Percentiles rank a stretch among this genome's conserved stretches.
These are phyloP conservation scores for Drosophila burlai DNA, from an alignment of 1,140 invertebrate species.

Conservation along the genomic window DNA sequence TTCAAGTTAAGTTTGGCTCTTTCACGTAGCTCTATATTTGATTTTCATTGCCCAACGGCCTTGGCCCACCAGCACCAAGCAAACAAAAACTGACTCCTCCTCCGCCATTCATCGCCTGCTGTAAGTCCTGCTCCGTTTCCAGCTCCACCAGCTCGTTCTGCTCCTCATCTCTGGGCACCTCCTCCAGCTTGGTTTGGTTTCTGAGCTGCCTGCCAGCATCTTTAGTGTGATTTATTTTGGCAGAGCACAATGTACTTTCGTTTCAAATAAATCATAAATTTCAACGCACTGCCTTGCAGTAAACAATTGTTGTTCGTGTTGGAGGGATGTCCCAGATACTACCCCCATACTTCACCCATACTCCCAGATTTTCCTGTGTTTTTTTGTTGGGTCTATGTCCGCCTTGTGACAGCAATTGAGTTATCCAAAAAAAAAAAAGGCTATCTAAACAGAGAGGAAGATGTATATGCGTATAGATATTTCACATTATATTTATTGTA, in stretches of 20 bases:
- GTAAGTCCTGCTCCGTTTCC: conserved; percentile 2
- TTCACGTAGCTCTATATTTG: conserved; percentile 27
- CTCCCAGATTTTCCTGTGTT: conserved; percentile 6
- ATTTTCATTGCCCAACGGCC: conserved; percentile 41
- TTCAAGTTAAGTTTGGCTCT: neutral
- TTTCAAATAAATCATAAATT: conserved; percentile 84
- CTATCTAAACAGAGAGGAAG: conserved; percentile 63
- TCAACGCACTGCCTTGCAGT: conserved; percentile 66
- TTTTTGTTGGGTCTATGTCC: conserved; percentile 40
- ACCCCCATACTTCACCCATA: neutral
- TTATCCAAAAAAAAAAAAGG: conserved; percentile 66
- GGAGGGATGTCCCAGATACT: neutral
- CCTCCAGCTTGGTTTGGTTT: conserved; percentile 23
- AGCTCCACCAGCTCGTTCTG: neutral
- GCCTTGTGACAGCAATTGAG: conserved; percentile 67
- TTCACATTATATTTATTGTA: conserved; percentile 73
- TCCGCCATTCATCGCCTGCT: neutral
- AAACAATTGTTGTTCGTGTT: conserved; percentile 48
- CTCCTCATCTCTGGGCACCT: conserved; percentile 17
- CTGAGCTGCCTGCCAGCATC: conserved; percentile 49
- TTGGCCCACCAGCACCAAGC: conserved; percentile 22
- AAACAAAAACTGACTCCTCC: conserved; percentile 16
- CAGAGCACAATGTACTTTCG: conserved; percentile 78
- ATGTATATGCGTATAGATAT: conserved; percentile 53
- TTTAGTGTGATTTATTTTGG: conserved; percentile 82